Conservation (phyloP, 2,113 vertebrate genomes). For the Elaphurus davidianus region DNA sequence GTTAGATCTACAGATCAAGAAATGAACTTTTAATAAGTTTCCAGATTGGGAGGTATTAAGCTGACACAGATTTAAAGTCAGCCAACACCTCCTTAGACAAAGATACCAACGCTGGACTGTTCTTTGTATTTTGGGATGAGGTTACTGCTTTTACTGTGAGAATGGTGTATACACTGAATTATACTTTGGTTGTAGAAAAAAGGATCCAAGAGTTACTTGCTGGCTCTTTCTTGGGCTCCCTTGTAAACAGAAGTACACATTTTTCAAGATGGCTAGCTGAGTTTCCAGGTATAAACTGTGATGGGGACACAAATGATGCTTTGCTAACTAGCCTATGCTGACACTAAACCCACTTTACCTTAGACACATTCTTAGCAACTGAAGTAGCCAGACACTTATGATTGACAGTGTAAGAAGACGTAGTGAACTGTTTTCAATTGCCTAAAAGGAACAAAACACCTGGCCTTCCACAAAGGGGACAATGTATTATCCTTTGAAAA, state of each 20-base stretch:
- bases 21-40: slow-evolving; percentile 16
- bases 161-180: background rate
- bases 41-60: background rate
- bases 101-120: background rate
- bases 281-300: background rate
- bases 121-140: background rate
- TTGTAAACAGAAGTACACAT: background rate
- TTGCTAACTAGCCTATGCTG: background rate
- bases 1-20: slow-evolving; percentile 20
- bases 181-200: background rate
- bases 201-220: background rate
- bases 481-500: background rate
- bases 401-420: background rate
- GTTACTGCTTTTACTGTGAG: background rate
- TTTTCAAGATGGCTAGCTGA: slow-evolving; percentile 17
- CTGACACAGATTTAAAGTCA: background rate
- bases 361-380: background rate
- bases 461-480: background rate
- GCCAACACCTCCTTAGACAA: background rate
- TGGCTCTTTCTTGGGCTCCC: background rate
- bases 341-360: background rate
- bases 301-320: background rate
- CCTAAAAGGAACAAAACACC: background rate
- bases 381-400: background rate
- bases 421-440: background rate